These are phyloP conservation scores for Eueides isabella DNA, from an alignment of 1,140 invertebrate species.

Conservation along the genomic window DNA sequence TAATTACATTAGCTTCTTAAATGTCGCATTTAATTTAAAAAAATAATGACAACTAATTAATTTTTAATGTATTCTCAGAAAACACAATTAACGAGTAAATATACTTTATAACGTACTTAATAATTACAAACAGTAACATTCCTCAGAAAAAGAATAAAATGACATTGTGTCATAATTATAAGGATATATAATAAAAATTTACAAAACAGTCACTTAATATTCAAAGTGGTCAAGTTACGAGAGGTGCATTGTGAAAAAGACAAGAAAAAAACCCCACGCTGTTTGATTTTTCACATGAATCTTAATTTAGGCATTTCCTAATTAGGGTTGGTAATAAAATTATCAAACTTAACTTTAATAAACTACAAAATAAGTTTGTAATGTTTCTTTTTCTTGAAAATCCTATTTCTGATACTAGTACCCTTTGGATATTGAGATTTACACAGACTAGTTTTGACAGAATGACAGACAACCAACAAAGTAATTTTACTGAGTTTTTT, in stretches of 20 bases:
- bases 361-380: no score
- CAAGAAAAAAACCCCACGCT: neutral
- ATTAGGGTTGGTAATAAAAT: slow-evolving; percentile 5
- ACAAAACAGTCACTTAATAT: neutral
- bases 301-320: slow-evolving; percentile 5
- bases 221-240: neutral
- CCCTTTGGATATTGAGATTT: no score
- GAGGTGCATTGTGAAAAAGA: slow-evolving; percentile 9
- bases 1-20: neutral
- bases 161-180: neutral
- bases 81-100: neutral
- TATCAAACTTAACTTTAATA: no score
- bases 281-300: neutral
- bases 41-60: neutral
- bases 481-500: no score
- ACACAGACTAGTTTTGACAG: no score
- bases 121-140: neutral
- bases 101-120: no score
- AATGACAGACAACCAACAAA: no score
- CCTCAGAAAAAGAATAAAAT: neutral
- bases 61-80: neutral
- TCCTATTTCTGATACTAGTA: no score
- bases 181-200: slow-evolving; percentile 34
- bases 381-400: no score
- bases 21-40: neutral